Base-by-base conservation (phyloP, 2,888 invertebrate genomes). In the Drosophila quinaria region DNA sequence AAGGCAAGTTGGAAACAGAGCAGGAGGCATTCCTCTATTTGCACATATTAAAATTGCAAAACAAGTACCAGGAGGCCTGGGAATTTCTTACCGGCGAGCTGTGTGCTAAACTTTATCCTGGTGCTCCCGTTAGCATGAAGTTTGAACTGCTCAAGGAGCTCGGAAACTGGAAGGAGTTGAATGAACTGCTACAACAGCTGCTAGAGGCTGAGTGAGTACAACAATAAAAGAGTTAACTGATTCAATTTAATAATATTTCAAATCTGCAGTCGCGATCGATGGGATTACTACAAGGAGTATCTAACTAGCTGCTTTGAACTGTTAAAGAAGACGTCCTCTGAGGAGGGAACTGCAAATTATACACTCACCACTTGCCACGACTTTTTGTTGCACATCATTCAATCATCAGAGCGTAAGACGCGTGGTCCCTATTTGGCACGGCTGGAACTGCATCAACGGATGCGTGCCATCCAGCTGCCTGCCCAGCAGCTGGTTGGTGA, bases 1-100 rank as follows among this genome's bases (percentile, higher is more conserved):
- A 98, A 73, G 96, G 96, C 79, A 97, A 97, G 93, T 94, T 98
- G 89, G 97, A 98, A 91, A 97, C 98, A 0, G 98, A 98, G 91
- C 98, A 98, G 93, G 99, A 99, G 92, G 96, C 98, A 0, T 95
- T 97, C 65, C 94, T 99, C 46, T 98, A 98, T 93, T 94, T 98
- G 62, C 96, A 98, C 94, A 96, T 99, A 70, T 93, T 97, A 50
- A 96, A 97, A 87, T 93, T 96, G 15, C 96, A 96, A 92, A 95
- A 95, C 37, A 98, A 98, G 92, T 96, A 95, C 93, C 94, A 96
- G 79, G 97, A 97, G 87, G 96, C 97, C 11, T 92, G 98, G 42
- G 94, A 95, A 60, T 95, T 98, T 65, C 93, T 98, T n/a, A 95
- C 96, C 69, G 95, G 97, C 1, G 95, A 96, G 0, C 92, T 98